Base-by-base conservation (phyloP, 1,140 invertebrate genomes). In the Bactericera cockerelli region DNA sequence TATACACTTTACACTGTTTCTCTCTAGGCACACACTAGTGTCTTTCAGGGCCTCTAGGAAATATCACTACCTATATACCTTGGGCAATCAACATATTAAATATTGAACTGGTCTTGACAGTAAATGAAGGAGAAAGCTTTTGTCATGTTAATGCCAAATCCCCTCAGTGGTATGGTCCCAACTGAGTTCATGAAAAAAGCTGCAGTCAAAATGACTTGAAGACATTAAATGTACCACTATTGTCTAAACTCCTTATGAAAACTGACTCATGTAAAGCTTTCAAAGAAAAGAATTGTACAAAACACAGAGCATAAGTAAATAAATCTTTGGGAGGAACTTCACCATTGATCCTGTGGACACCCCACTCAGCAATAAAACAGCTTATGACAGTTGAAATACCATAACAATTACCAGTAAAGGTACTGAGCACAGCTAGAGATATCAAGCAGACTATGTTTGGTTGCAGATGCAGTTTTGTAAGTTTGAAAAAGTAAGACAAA, bases 251-350 rank as follows among this genome's bases (percentile, higher is more conserved):
- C 19, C 19, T 49, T 49, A 49, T 19, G 19, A n/a, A 19, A 6
- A 19, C 42, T 22, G 42, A 16, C 19, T 49, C 42, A 6, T 10
- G 42, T 19, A 49, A 22, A 49, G 42, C 42, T 49, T 49, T 49
- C 22, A 49, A 6, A 19, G 42, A 49, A 22, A 49, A 49, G 22
- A 49, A 49, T n/a, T 49, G 42, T 49, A 16, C 42, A 49, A 49
- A 49, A 19, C 8, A 49, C 19, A 49, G 19, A 10, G 42, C 42
- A 49, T 49, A 49, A 19, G 42, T 49, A 22, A 49, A 49, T 22
- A 49, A 49, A 49, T 49, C 42, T 49, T 49, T 49, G 8, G 42
- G 42, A 10, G 42, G 42, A 19, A 49, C 42, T 16, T 49, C 42
- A 10, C n/a, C 42, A 49, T 49, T 49, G 8, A 49, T 10, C 19